A percentile compares a stretch with the other conserved stretches of the same genome.
These are phyloP conservation scores for Trichopria drosophilae DNA, from an alignment of 2,888 invertebrate species.

Conservation along the genomic window DNA sequence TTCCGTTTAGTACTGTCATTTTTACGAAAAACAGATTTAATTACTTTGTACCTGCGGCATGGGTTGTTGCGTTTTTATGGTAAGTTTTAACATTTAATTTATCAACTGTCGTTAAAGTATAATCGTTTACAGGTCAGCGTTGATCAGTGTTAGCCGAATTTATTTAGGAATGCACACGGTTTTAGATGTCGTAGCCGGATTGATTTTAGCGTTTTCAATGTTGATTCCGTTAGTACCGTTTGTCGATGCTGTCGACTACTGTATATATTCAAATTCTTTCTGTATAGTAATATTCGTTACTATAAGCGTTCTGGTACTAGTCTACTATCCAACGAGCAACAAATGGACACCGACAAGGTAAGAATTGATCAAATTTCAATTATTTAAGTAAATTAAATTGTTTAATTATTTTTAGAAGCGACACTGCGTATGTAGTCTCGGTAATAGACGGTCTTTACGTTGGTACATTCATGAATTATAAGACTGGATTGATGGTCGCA, in stretches of 20 bases:
- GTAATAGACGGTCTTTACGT: conserved; percentile 77
- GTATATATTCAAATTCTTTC: conserved; percentile 69
- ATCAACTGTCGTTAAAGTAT: conserved; percentile 29
- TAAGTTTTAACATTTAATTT: conserved; percentile 34
- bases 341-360: conserved; percentile 90
- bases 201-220: conserved; percentile 68
- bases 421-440: conserved; percentile 85
- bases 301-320: conserved; percentile 69
- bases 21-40: conserved; percentile 81
- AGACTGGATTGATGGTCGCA: conserved; percentile 70
- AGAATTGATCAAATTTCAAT: conserved; percentile 2
- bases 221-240: conserved; percentile 75
- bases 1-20: conserved; percentile 82
- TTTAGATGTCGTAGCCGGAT: conserved; percentile 81
- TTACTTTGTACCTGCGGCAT: conserved; percentile 67
- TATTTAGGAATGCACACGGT: conserved; percentile 94
- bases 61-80: conserved; percentile 67
- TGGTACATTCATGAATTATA: conserved; percentile 85
- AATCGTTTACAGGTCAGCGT: conserved; percentile 66
- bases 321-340: conserved; percentile 80
- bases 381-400: conserved; percentile 8
- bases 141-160: conserved; percentile 82
- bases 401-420: conserved; percentile 67
- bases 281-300: conserved; percentile 69
- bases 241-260: conserved; percentile 74